A percentile compares a stretch with the other conserved stretches of the same genome.
phyloP scores from a whole-genome alignment of 2,888 invertebrate species.

The Achlya flavicornis region DNA sequence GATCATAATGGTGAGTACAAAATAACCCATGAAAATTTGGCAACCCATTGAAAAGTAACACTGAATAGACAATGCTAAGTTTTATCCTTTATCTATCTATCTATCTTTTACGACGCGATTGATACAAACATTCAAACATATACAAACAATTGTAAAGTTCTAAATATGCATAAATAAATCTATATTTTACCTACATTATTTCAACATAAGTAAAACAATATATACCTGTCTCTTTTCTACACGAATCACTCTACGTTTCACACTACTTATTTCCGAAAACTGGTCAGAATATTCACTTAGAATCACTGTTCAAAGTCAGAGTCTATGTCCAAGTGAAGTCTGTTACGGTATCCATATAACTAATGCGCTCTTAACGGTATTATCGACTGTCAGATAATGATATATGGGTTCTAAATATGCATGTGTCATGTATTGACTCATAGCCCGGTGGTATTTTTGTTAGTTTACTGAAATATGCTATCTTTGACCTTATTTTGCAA shows the following conservation, averaged over 20 bases:
- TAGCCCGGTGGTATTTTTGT: neutral
- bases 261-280: neutral
- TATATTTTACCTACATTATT: no score
- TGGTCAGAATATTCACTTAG: neutral
- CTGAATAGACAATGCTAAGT: no score
- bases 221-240: neutral
- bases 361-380: neutral
- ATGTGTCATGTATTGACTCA: neutral
- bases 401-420: conserved; percentile 13
- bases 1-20: no score
- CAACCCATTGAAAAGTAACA: no score
- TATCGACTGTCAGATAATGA: neutral
- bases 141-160: no score
- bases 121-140: no score
- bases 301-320: neutral
- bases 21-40: no score
- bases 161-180: no score
- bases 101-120: no score
- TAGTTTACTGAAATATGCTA: neutral
- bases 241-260: neutral
- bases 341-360: neutral
- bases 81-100: no score
- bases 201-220: no score
- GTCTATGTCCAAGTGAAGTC: neutral
- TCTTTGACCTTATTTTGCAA: neutral